Evolutionary conservation across 2,113 vertebrate genomes (phyloP).

Genomic region (Gadus macrocephalus): DNA sequence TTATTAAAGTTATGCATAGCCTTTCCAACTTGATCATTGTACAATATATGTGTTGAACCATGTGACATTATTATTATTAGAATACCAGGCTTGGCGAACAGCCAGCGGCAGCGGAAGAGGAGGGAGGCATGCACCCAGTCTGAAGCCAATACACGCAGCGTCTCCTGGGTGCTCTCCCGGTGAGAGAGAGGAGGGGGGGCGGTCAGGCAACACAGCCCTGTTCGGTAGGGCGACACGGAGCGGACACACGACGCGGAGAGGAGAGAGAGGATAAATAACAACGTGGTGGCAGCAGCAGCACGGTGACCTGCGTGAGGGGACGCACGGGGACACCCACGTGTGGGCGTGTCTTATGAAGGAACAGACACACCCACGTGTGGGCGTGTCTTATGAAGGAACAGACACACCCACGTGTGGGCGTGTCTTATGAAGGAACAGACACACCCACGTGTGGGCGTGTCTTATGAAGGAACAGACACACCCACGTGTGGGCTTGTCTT

Average conservation of each 20-base stretch:
- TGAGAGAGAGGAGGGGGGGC: slow-evolving; percentile 30
- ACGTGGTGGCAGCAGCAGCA: too few relatives aligned
- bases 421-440: slow-evolving; percentile 21
- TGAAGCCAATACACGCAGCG: too few relatives aligned
- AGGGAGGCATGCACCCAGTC: slow-evolving; percentile 1
- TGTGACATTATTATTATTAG: slow-evolving; percentile 66
- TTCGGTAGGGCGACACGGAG: slow-evolving; percentile 11
- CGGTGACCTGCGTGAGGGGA: too few relatives aligned
- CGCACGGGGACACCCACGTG: slow-evolving; percentile 38
- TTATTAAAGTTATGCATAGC: slow-evolving; percentile 70
- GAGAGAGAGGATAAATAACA: neutral
- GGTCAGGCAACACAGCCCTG: slow-evolving; percentile 28
- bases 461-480: slow-evolving; percentile 27
- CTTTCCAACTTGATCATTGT: slow-evolving; percentile 66
- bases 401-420: too few relatives aligned
- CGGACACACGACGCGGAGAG: too few relatives aligned
- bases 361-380: too few relatives aligned
- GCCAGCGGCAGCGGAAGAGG: slow-evolving; percentile 34
- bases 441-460: neutral
- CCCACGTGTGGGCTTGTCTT: neutral
- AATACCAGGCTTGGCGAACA: slow-evolving; percentile 54
- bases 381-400: neutral
- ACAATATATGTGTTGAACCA: slow-evolving; percentile 68
- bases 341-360: neutral
- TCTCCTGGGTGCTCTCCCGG: slow-evolving; percentile 9